Evolutionary conservation across 2,797 vertebrate species (phyloP), one percentile per base, ranked within the genome.

Genomic region (Pristis pectinata): DNA sequence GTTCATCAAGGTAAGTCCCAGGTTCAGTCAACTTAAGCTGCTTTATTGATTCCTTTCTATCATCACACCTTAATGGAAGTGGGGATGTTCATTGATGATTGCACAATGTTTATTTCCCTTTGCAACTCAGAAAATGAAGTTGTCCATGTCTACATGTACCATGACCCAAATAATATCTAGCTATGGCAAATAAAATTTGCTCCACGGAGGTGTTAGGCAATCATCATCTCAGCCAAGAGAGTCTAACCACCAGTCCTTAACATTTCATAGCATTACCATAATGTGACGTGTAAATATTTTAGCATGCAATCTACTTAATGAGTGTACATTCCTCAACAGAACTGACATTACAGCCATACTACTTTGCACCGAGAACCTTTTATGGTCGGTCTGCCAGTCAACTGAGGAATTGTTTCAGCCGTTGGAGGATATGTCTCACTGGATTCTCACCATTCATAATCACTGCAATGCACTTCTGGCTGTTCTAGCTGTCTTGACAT

Each of bases 321-420:
- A 53, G 44, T 94, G 30, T 53, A 9, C 70, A 34, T 53, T 96
- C 95, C 95, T 94, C 24, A 95, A 95, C 96, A 99, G 99, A 96
- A 96, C 96, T 96, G 99, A 99, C 97, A 97, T 99, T 95, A 98
- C 97, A 67, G 96, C 97, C 74, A 96, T 98, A 95, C 96, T 99
- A 96, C 97, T 98, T 96, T 98, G 97, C 93, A 98, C 98, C 95
- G 98, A 99, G 96, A 97, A 98, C 95, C 97, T 99, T 94, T 96
- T 99, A 95, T 99, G 98, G 98, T 98, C 98, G 95, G 94, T 99
- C 95, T 98, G 98, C 95, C 95, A 97, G 95, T 97, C 97, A 95
- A 96, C 96, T 9, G 96, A 97, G 95, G 97, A 97, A 95, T 96
- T 99, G 96, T 94, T 98, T 95, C 96, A 95, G 95, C 96, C 97